Evolutionary conservation across 2,797 vertebrate genomes (phyloP).

Genomic region (Geotrypetes seraphini): DNA sequence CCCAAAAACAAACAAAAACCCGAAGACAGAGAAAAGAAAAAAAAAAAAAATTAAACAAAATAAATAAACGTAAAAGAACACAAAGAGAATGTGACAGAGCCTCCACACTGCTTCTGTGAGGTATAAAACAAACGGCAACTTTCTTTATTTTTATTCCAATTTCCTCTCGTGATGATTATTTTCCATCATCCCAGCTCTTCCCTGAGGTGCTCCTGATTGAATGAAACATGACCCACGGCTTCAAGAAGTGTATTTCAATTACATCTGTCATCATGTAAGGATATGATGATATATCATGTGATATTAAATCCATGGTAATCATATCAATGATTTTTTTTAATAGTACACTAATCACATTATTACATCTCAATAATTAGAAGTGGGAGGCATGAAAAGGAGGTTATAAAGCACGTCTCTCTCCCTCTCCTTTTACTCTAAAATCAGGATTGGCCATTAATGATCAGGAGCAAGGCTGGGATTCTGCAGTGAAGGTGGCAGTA

Average conservation of each 20-base stretch:
- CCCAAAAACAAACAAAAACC: too few species aligned
- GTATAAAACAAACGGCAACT: slow-evolving; percentile 25
- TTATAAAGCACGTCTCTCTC: slow-evolving; percentile 37
- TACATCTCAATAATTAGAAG: slow-evolving; percentile 70
- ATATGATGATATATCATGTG: slow-evolving; percentile 96
- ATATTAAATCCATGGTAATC: slow-evolving; percentile 98
- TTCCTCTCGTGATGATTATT: slow-evolving; percentile 49
- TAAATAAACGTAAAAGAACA: too few species aligned
- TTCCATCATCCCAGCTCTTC: slow-evolving; percentile 58
- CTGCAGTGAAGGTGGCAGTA: too few species aligned
- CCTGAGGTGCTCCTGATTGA: slow-evolving; percentile 71
- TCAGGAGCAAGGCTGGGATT: neutral
- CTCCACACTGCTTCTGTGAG: too few species aligned
- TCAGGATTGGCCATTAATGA: slow-evolving; percentile 16
- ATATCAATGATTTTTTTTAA: slow-evolving; percentile 73
- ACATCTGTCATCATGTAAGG: slow-evolving; percentile 94
- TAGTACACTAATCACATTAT: slow-evolving; percentile 68
- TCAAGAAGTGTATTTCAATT: slow-evolving; percentile 99
- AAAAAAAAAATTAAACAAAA: slow-evolving; percentile 16
- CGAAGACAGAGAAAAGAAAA: neutral
- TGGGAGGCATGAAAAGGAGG: slow-evolving; percentile 47
- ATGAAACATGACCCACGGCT: slow-evolving; percentile 81
- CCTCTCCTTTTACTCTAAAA: too few species aligned
- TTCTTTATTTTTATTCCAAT: slow-evolving; percentile 62
- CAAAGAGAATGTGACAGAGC: slow-evolving; percentile 18